These are phyloP conservation scores for Meloe dianella DNA, from an alignment of 2,888 invertebrate species.

Conservation along the genomic window DNA sequence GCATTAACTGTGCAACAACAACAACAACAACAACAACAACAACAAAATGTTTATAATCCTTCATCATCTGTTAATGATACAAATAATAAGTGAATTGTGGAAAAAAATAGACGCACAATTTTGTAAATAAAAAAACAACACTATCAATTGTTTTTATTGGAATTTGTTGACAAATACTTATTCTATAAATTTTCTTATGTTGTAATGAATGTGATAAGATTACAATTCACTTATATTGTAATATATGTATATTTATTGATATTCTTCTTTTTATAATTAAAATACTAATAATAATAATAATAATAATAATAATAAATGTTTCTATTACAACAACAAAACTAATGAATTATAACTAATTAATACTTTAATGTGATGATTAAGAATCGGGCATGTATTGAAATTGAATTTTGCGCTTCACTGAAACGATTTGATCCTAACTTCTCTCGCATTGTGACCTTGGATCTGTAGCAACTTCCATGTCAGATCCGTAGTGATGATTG, in stretches of 20 bases:
- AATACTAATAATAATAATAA: neutral
- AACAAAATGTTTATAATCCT: slow-evolving; percentile 33
- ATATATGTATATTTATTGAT: slow-evolving; percentile 6
- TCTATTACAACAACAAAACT: slow-evolving; percentile 9
- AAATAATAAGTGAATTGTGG: slow-evolving; percentile 25
- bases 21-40: slow-evolving; percentile 37
- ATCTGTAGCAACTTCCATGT: too few relatives aligned
- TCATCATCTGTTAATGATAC: slow-evolving; percentile 47
- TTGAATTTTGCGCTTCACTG: neutral
- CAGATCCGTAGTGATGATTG: too few relatives aligned
- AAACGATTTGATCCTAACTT: neutral
- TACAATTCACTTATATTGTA: neutral
- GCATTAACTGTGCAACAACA: slow-evolving; percentile 42
- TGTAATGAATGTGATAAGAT: slow-evolving; percentile 7
- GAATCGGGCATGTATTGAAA: neutral
- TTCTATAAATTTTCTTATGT: slow-evolving; percentile 1
- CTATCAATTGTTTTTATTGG: neutral
- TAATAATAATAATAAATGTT: slow-evolving; percentile 1
- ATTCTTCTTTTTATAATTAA: slow-evolving; percentile 6
- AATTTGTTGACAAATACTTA: neutral
- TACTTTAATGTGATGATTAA: slow-evolving; percentile 3
- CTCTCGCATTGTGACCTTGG: too few relatives aligned
- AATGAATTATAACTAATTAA: slow-evolving; percentile 20
- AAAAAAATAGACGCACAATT: slow-evolving; percentile 4
- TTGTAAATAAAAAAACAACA: neutral